phyloP scores from a whole-genome alignment of 2,888 invertebrate species.

The Drosophila colorata region DNA sequence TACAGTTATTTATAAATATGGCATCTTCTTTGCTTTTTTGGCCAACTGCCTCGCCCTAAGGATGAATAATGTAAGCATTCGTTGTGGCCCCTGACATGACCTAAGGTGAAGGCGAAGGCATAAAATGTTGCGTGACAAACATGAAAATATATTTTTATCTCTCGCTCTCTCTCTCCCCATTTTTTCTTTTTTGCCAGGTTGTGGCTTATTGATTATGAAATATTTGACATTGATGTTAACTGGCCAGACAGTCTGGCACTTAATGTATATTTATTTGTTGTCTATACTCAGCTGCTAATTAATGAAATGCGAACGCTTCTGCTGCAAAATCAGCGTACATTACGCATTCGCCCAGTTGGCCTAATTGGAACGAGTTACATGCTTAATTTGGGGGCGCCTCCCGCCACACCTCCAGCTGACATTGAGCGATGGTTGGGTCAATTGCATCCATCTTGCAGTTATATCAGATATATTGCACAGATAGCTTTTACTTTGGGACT shows the following conservation, averaged over 20 bases:
- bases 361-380: slow-evolving; percentile 2
- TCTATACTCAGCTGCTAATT: neutral
- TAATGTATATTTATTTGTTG: neutral
- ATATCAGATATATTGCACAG: slow-evolving; percentile 2
- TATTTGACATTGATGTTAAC: neutral
- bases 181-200: slow-evolving; percentile 20
- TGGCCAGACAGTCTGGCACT: neutral
- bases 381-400: neutral
- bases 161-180: neutral
- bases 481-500: slow-evolving; percentile 29
- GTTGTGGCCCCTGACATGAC: slow-evolving; percentile 5
- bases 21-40: slow-evolving; percentile 45
- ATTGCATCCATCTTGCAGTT: slow-evolving; percentile 32
- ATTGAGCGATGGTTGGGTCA: slow-evolving; percentile 38
- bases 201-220: slow-evolving; percentile 13
- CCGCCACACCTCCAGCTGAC: slow-evolving; percentile 13
- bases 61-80: slow-evolving; percentile 28
- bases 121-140: slow-evolving; percentile 29
- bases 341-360: slow-evolving; percentile 21
- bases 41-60: slow-evolving; percentile 47
- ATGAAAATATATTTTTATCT: slow-evolving; percentile 4
- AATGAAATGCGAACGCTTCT: neutral
- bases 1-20: slow-evolving; percentile 75
- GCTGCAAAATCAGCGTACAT: neutral
- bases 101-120: slow-evolving; percentile 3